Evolutionary conservation across 2,888 invertebrate species (phyloP), one percentile per base, ranked within the genome.

Genomic region (Volucella inflata): DNA sequence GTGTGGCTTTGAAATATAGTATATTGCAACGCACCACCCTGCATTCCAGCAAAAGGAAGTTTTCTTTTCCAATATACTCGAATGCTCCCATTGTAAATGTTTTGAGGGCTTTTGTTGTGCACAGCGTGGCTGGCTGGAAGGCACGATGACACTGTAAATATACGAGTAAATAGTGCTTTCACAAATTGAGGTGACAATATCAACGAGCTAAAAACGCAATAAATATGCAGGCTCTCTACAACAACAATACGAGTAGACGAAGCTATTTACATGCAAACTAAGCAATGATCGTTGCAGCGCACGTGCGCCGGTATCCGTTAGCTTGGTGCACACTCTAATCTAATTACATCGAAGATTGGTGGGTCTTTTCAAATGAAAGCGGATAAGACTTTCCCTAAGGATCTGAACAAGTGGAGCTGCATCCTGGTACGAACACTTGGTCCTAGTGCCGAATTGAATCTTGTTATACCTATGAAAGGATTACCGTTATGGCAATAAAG

Each of bases 181-280:
- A 70, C 75, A 78, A 77, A 77, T 83, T 78, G 78, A 79, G 79
- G 79, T 79, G 83, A 79, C 78, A 83, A 78, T 70, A 79, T 79
- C 75, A 81, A 75, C 48, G 48, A 70, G 57, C 68, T 81, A 67
- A 75, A 36, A 80, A 80, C 76, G 84, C 80, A 85, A 85, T 85
- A 85, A 80, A 76, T 85, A 85, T 80, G 76, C 80, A 76, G 67
- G 76, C 51, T 3, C 30, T 30, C 30, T 6, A 68, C 64, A 65
- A 74, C 70, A 30, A 72, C 71, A 85, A 60, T 60, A n/a, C n/a
- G n/a, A n/a, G n/a, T n/a, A 46, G 16, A 48, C 81, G 57, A 68
- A 71, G 67, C 60, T 74, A 76, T 83, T 83, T 83, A 67, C 62
- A 83, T 83, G 78, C 83, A 83, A 83, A 83, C 83, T 55, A 83